Conservation (phyloP, 2,888 invertebrate species). For the Eupithecia insigniata region DNA sequence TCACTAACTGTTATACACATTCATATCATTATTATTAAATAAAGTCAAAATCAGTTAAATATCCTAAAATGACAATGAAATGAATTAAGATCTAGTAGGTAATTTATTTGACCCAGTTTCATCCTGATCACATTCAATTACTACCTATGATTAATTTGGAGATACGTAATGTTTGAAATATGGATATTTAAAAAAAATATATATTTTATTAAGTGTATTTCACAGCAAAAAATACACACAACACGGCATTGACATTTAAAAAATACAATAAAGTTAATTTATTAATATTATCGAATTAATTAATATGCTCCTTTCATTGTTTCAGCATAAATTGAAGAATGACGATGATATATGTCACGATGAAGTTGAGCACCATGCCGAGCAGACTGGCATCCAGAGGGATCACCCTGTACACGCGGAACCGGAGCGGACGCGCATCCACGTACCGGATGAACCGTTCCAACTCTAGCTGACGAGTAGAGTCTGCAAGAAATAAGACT, state of each 20-base stretch:
- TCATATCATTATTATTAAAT: too few relatives aligned
- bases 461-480: neutral
- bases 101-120: too few relatives aligned
- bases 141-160: too few relatives aligned
- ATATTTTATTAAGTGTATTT: neutral
- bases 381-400: conserved; percentile 4
- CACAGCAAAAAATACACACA: neutral
- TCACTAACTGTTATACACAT: too few relatives aligned
- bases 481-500: neutral
- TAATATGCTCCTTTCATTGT: neutral
- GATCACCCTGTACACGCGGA: conserved; percentile 1
- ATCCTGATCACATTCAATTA: too few relatives aligned
- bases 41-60: too few relatives aligned
- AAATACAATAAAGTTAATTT: neutral
- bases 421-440: neutral
- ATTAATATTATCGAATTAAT: too few relatives aligned
- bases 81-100: too few relatives aligned
- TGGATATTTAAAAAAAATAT: too few relatives aligned
- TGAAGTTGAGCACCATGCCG: neutral
- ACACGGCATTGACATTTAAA: neutral
- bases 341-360: neutral
- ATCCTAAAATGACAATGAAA: too few relatives aligned
- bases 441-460: neutral
- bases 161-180: too few relatives aligned
- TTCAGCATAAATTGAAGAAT: neutral